Evolutionary conservation across 2,888 invertebrate species (phyloP), one percentile per base, ranked within the genome.

Genomic region (Danaus chrysippus): DNA sequence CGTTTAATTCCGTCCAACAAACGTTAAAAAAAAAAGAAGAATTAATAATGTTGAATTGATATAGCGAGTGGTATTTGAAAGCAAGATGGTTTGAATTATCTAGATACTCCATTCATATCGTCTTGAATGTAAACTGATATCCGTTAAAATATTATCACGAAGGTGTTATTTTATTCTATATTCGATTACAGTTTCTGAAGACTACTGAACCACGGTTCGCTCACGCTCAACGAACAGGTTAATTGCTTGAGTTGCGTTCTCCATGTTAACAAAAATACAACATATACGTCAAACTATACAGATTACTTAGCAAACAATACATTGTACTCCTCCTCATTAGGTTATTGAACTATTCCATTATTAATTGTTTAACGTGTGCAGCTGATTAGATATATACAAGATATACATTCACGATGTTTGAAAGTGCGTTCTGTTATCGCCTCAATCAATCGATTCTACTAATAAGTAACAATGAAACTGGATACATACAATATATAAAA

Each of bases 1-100:
- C 81, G 84, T 87, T 87, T 88, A 88, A 89, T 87, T 87, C 85
- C 77, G 74, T 74, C 56, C 56, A 53, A 62, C 61, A 55, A 59
- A 64, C 58, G 62, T 64, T 63, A 81, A 82, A 79, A 84, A 73
- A 78, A 81, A 71, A 75, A 2, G 23, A 23, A 5, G 23, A 34
- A 34, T 34, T 34, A 34, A 34, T 34, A 34, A 34, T 34, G 23
- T 34, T 34, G 23, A 34, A 34, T 34, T 34, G 23, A 34, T 34
- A 34, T 34, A 3, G 23, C 23, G 23, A 34, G 23, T 34, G 23
- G 23, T 34, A 34, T 34, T 34, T 34, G 23, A 34, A 34, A 34
- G 23, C 23, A 34, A 34, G 23, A 34, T 34, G 23, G 23, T 34
- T 34, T 34, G 8, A 34, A 34, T 34, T 34, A 34, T 34, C 23